A percentile compares a stretch with the other conserved stretches of the same genome.
Evolutionary conservation across 2,888 invertebrate genomes (phyloP).

Genomic region (Polia nebulosa): DNA sequence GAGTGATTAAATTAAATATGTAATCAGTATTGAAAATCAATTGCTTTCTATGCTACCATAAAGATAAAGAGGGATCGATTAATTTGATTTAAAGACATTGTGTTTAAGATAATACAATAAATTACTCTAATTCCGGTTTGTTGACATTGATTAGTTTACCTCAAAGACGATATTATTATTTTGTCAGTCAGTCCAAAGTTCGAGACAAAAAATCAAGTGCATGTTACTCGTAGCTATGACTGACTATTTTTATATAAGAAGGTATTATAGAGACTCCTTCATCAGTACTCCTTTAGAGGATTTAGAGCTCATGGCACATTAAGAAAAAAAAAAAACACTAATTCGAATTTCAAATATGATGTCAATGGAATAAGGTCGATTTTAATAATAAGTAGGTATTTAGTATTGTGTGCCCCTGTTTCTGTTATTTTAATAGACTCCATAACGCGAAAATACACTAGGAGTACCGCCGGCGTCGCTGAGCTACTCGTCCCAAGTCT

Average conservation of each 20-base stretch:
- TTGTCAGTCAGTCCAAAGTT: not conserved
- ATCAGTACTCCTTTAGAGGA: too few species aligned
- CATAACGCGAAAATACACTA: too few species aligned
- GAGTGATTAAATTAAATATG: not conserved
- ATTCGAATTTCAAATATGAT: too few species aligned
- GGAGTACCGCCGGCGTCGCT: too few species aligned
- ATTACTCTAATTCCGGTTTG: conserved; percentile 15
- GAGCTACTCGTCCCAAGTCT: too few species aligned
- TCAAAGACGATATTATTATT: not conserved
- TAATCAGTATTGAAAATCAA: conserved; percentile 42
- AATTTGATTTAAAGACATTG: not conserved
- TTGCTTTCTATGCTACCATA: conserved; percentile 33
- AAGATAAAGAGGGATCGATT: conserved; percentile 10
- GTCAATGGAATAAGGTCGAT: too few species aligned
- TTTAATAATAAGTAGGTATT: too few species aligned
- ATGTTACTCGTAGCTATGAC: not conserved
- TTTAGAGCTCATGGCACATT: too few species aligned
- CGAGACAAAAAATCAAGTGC: not conserved
- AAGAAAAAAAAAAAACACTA: too few species aligned
- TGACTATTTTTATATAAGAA: not conserved
- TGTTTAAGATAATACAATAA: not conserved
- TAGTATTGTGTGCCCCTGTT: too few species aligned
- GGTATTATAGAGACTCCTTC: too few species aligned
- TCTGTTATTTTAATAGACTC: too few species aligned
- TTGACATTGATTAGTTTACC: not conserved